Conservation (phyloP, 2,888 invertebrate species). For the Acronicta leporina region DNA sequence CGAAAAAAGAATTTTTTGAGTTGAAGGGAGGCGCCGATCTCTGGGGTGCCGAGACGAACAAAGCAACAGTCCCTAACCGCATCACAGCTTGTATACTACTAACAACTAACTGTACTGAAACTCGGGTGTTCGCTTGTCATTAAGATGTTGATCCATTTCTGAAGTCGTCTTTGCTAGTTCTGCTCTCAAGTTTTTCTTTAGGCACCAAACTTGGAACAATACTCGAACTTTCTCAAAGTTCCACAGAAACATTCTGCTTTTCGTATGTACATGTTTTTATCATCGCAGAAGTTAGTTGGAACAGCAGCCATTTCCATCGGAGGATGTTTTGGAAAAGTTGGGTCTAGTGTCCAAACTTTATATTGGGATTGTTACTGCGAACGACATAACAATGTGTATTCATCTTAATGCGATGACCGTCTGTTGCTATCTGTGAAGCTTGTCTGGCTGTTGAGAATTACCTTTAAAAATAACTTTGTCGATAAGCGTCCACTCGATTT, state of each 20-base stretch:
- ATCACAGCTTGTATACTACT: background rate
- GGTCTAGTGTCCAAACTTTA: conserved; percentile 20
- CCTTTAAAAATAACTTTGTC: conserved; percentile 1
- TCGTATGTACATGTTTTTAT: conserved; percentile 47
- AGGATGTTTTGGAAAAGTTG: conserved; percentile 43
- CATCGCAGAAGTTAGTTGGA: conserved; percentile 38
- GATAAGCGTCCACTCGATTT: conserved; percentile 18
- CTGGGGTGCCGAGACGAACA: conserved; percentile 6
- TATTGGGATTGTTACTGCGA: conserved; percentile 10
- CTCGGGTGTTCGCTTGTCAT: conserved; percentile 37
- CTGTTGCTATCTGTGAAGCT: conserved; percentile 2
- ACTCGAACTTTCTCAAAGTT: conserved; percentile 48
- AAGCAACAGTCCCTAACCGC: conserved; percentile 1
- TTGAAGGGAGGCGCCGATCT: conserved; percentile 11
- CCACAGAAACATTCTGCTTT: conserved; percentile 37
- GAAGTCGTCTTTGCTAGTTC: conserved; percentile 36
- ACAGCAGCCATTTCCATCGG: conserved; percentile 38
- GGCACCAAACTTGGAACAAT: conserved; percentile 48
- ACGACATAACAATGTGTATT: conserved; percentile 14
- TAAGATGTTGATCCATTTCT: conserved; percentile 46
- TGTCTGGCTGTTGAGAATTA: background rate
- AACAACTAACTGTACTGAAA: conserved; percentile 6
- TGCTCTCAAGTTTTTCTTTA: conserved; percentile 45
- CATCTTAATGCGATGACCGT: background rate
- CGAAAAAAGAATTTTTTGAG: conserved; percentile 29